Conservation (phyloP, 2,888 invertebrate species). For the Perdita meconis region DNA sequence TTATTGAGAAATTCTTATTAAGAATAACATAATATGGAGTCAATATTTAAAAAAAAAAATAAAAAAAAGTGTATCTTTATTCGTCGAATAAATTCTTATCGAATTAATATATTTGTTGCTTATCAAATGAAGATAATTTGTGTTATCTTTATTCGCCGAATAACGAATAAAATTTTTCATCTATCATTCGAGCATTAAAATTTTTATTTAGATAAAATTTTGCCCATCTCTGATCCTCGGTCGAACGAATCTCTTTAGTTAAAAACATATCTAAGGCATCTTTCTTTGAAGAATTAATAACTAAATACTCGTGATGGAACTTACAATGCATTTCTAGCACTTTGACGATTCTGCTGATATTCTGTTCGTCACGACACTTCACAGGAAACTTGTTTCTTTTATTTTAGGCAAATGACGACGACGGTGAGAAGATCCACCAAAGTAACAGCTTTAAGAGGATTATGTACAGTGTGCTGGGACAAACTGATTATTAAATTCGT, state of each 20-base stretch:
- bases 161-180: too few relatives aligned
- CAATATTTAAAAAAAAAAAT: too few relatives aligned
- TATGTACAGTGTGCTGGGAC: constrained; percentile 95
- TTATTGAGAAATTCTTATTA: too few relatives aligned
- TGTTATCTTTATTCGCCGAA: too few relatives aligned
- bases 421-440: constrained; percentile 94
- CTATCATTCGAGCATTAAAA: too few relatives aligned
- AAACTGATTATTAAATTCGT: constrained; percentile 86
- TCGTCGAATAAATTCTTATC: too few relatives aligned
- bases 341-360: background rate
- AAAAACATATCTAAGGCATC: background rate
- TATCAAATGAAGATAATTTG: too few relatives aligned
- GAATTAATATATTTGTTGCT: too few relatives aligned
- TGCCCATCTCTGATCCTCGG: too few relatives aligned
- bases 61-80: too few relatives aligned
- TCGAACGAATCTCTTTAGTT: background rate
- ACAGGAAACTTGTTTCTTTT: constrained; percentile 13
- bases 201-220: too few relatives aligned
- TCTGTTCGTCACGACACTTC: background rate
- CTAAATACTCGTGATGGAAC: constrained; percentile 12
- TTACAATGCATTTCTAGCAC: background rate
- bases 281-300: background rate
- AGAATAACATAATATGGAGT: too few relatives aligned
- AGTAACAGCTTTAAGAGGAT: constrained; percentile 96
- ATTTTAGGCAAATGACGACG: constrained; percentile 88